phyloP scores from a whole-genome alignment of 1,140 invertebrate genomes.

The Dendrolimus kikuchii region DNA sequence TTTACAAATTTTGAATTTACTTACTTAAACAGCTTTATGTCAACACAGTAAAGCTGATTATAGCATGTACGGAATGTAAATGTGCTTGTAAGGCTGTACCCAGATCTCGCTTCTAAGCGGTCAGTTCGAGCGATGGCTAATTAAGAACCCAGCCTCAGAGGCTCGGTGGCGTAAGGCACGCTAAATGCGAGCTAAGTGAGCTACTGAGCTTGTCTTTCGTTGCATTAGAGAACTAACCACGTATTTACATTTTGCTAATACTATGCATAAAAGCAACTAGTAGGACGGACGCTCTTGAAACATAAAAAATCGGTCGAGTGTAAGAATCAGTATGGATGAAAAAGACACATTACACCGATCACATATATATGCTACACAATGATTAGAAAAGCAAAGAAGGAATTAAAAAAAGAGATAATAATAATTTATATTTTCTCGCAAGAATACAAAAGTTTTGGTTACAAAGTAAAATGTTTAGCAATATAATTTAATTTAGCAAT shows the following conservation, averaged over 20 bases:
- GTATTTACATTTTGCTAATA: conserved; percentile 21
- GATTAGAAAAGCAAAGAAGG: too few species aligned
- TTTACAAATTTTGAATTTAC: conserved; percentile 10
- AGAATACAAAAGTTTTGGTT: too few species aligned
- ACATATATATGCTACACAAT: too few species aligned
- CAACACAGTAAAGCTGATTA: conserved; percentile 8
- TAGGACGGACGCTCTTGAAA: too few species aligned
- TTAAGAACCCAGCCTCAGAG: conserved; percentile 59
- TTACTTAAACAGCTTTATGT: conserved; percentile 3
- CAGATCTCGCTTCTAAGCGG: conserved; percentile 41
- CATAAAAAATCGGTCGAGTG: too few species aligned
- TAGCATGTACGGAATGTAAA: conserved; percentile 2
- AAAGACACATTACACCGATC: too few species aligned
- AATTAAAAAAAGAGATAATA: too few species aligned
- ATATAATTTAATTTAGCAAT: too few species aligned
- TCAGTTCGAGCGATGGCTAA: conserved; percentile 59
- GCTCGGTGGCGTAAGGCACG: conserved; percentile 43
- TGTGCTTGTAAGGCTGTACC: conserved; percentile 16
- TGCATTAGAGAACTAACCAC: conserved; percentile 20
- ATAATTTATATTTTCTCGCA: too few species aligned
- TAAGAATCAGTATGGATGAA: too few species aligned
- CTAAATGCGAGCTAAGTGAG: conserved; percentile 58
- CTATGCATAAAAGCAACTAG: too few species aligned
- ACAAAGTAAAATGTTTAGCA: too few species aligned
- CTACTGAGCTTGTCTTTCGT: conserved; percentile 46